phyloP scores from a whole-genome alignment of 30 jellyfish, hydroid and myxozoan genomes.

The Aurelia aurita region DNA sequence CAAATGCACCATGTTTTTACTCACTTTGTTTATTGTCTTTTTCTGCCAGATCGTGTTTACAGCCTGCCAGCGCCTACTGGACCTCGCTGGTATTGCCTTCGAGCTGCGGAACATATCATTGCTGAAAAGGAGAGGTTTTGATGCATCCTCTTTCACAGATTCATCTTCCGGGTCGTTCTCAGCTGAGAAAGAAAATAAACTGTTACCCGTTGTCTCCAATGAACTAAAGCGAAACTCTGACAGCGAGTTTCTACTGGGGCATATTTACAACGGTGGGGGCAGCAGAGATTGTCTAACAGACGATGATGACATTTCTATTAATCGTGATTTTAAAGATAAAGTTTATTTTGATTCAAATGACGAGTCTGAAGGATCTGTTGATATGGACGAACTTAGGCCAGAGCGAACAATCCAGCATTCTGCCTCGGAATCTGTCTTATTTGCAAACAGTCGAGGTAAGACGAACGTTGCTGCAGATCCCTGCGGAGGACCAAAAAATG shows the following conservation, averaged over 20 bases:
- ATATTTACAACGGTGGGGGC: neutral
- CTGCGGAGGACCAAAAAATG: no score
- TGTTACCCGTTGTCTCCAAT: neutral
- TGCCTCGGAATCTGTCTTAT: slow-evolving; percentile 49
- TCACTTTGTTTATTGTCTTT: no score
- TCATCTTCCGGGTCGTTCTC: neutral
- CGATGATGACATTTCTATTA: neutral
- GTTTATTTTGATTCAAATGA: slow-evolving; percentile 17
- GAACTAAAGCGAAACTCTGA: slow-evolving; percentile 31
- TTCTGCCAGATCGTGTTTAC: slow-evolving; percentile 73
- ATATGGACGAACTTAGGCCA: slow-evolving; percentile 60
- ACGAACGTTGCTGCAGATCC: no score
- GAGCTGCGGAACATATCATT: slow-evolving; percentile 48
- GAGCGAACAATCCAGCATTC: slow-evolving; percentile 47
- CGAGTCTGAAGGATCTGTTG: slow-evolving; percentile 30
- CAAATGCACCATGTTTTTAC: no score
- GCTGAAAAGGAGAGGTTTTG: slow-evolving; percentile 44
- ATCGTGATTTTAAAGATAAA: neutral
- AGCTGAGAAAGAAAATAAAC: neutral
- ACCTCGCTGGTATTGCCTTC: slow-evolving; percentile 65
- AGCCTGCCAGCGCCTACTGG: slow-evolving; percentile 80
- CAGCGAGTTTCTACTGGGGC: slow-evolving; percentile 41
- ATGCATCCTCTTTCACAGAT: neutral
- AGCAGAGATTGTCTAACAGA: neutral
- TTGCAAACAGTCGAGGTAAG: neutral